Conservation (phyloP, 2,797 vertebrate species). For the Anabacerthia variegaticeps region DNA sequence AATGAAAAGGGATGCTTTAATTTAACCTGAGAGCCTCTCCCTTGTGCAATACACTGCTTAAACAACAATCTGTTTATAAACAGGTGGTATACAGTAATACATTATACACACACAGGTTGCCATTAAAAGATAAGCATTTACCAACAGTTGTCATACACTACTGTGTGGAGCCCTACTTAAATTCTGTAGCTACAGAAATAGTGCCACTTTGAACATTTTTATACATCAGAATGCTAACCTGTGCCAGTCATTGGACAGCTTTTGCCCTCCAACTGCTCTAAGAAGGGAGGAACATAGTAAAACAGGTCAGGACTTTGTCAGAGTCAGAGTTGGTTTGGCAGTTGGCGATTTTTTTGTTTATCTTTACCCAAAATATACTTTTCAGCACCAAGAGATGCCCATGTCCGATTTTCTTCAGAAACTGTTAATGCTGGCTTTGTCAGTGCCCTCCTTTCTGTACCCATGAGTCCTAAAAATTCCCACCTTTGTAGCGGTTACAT, state of each 20-base stretch:
- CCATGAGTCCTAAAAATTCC: not conserved
- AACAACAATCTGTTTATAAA: not conserved
- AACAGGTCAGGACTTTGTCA: not conserved
- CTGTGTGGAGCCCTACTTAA: not conserved
- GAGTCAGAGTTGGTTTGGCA: not conserved
- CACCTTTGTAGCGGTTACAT: not conserved
- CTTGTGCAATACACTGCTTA: not conserved
- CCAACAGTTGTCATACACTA: not conserved
- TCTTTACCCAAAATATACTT: not conserved
- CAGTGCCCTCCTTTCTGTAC: not conserved
- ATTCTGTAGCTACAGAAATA: not conserved
- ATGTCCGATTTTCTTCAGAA: not conserved
- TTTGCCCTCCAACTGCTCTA: not conserved
- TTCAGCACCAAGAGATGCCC: accelerated
- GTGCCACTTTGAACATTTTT: not conserved
- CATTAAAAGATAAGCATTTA: not conserved
- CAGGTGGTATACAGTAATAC: not conserved
- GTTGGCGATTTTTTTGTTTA: not conserved
- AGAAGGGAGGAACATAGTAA: not conserved
- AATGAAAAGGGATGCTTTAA: not conserved
- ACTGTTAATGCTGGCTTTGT: not conserved
- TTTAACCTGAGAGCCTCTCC: not conserved
- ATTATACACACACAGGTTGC: not conserved
- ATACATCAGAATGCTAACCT: not conserved
- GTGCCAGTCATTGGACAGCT: not conserved